phyloP scores from a whole-genome alignment of 1,140 invertebrate species.

The Caerostris darwini region DNA sequence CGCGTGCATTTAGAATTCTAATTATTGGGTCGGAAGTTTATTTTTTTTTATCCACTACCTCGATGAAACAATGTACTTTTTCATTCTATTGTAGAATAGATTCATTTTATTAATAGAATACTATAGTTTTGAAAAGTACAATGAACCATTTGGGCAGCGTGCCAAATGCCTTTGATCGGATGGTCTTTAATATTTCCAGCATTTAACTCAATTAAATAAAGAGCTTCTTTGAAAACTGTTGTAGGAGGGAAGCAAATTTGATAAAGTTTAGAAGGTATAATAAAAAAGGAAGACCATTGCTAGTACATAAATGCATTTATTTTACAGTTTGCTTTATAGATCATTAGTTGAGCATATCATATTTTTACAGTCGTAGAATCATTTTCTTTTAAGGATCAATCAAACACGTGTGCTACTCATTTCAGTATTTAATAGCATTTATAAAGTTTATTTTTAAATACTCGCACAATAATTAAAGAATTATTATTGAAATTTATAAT shows the following conservation, averaged over 20 bases:
- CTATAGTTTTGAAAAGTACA: constrained; percentile 3
- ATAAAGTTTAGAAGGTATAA: neutral
- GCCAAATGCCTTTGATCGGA: constrained; percentile 31
- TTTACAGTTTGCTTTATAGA: neutral
- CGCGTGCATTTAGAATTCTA: neutral
- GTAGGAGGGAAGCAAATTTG: neutral
- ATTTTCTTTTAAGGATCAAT: neutral
- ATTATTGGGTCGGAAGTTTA: neutral
- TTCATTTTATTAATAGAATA: constrained; percentile 21
- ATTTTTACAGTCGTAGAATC: neutral
- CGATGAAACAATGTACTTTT: neutral
- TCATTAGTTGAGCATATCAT: neutral
- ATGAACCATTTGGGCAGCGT: neutral
- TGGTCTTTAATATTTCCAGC: constrained; percentile 4
- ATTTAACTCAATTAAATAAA: constrained; percentile 35
- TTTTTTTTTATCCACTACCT: neutral
- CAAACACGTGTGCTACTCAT: neutral
- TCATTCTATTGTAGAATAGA: neutral
- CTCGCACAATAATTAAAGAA: no score
- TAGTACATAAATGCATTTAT: neutral
- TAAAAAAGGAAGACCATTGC: neutral
- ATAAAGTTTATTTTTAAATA: no score
- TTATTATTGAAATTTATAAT: no score
- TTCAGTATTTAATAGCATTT: neutral
- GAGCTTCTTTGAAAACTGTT: neutral